Percentiles rank a stretch among this genome's conserved stretches.
These are phyloP conservation scores for Diadumene lineata DNA, from an alignment of 92 coral and sea anemone genomes.

Conservation along the genomic window DNA sequence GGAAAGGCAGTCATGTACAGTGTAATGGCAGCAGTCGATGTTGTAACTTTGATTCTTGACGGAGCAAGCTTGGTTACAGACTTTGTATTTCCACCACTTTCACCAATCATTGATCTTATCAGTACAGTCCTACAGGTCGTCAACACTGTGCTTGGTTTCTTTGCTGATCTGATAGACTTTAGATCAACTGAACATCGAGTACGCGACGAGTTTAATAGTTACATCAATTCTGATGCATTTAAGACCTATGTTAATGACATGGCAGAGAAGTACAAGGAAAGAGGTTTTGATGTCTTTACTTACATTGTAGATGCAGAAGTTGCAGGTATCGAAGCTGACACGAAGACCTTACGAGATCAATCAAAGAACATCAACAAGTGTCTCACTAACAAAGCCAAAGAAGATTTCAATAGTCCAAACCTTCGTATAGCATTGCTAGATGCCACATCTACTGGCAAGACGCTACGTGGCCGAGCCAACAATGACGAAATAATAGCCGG, in stretches of 20 bases:
- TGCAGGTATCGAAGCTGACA: too few species aligned
- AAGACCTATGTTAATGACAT: background rate
- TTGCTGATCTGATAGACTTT: too few species aligned
- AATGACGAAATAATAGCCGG: conserved; percentile 32
- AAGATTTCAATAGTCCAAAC: conserved; percentile 6
- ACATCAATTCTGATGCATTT: conserved; percentile 14
- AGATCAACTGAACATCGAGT: too few species aligned
- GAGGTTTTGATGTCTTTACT: conserved; percentile 24
- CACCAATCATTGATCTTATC: conserved; percentile 15
- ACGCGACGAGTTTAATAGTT: background rate
- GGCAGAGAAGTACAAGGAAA: conserved; percentile 11
- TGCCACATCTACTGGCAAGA: conserved; percentile 20
- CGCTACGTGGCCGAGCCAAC: background rate
- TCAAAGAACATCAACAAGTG: background rate
- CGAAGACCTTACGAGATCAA: too few species aligned
- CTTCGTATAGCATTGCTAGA: conserved; percentile 12
- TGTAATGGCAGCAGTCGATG: conserved; percentile 34
- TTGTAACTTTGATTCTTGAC: conserved; percentile 18
- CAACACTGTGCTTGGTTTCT: too few species aligned
- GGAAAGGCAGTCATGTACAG: too few species aligned
- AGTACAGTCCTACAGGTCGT: conserved; percentile 20
- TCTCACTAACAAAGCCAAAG: conserved; percentile 15
- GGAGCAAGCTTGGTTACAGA: too few species aligned
- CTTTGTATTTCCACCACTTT: conserved; percentile 25
- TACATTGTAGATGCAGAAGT: conserved; percentile 26